Base-by-base conservation (phyloP, 1,140 invertebrate genomes). In the Dreissena rostriformis region DNA sequence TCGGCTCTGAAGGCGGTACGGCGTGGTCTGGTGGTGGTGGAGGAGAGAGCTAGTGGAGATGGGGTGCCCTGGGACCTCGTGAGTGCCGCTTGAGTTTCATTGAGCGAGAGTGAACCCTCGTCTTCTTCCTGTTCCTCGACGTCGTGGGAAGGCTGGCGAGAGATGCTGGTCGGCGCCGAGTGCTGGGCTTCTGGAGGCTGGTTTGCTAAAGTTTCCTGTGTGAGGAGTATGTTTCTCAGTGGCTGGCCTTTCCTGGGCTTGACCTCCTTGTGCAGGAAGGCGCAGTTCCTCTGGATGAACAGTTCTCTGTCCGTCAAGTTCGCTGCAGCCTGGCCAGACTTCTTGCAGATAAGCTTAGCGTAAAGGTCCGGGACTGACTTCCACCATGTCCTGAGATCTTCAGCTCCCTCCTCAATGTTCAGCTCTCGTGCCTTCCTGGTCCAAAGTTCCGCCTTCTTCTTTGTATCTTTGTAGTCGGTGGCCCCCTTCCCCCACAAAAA, bases 21-120 rank as follows among this genome's bases (percentile, higher is more conserved):
- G 73, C 55, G 73, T 76, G 73, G 73, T 76, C 73, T 76, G 73
- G 73, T 76, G 73, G 73, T 76, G 73, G 57, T 76, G 67, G 67
- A 68, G 53, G 73, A 76, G 73, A 22, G 55, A 55, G 39, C 51
- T 24, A 53, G 49, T 53, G 55, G 73, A 39, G 22, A 39, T 14
- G 73, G 73, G 73, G 39, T 24, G 6, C 53, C 61, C 29, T 63
- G 55, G 73, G 19, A 52, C 71, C 51, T 55, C 49, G 14, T 52
- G 51, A 52, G 19, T 53, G 14, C 71, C 49, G 12, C 51, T 73
- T 73, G 71, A 52, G 71, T 73, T 73, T 73, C 71, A 73, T 24
- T 73, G 71, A 73, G 51, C 73, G 73, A 76, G 73, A 76, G 52
- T n/a, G 52, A 76, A 57, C 57, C 73, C 73, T 76, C 73, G 73